phyloP scores from a whole-genome alignment of 2,113 vertebrate species.

The Acanthisitta chloris region DNA sequence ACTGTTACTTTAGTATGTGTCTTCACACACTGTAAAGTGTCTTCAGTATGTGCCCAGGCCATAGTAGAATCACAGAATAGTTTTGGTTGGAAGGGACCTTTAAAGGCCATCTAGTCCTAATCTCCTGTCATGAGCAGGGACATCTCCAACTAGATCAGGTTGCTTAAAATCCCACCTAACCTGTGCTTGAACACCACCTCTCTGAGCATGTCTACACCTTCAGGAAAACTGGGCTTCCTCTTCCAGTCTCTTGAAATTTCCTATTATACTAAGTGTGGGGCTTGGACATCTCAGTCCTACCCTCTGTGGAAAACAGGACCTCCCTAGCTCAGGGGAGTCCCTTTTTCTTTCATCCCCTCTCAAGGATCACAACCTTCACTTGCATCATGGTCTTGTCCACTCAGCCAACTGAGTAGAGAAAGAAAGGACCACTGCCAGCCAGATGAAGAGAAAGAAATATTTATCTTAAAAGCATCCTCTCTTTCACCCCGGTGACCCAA shows the following conservation, averaged over 20 bases:
- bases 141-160: not conserved
- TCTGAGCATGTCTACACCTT: not conserved
- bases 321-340: not conserved
- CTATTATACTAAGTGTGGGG: accelerated
- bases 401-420: not conserved
- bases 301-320: not conserved
- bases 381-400: not conserved
- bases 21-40: too few relatives aligned
- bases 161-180: not conserved
- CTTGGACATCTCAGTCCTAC: not conserved
- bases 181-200: not conserved
- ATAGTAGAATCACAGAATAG: not conserved
- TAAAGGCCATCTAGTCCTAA: not conserved
- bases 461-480: not conserved
- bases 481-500: not conserved
- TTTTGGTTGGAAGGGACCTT: not conserved
- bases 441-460: not conserved
- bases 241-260: not conserved
- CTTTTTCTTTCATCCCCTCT: not conserved
- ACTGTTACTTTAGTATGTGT: not conserved
- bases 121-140: not conserved
- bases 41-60: not conserved
- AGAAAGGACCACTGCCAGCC: not conserved
- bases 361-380: not conserved
- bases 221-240: not conserved